Evolutionary conservation across 1,140 invertebrate genomes (phyloP), one percentile per base, ranked within the genome.

Genomic region (Ditylenchus dipsaci): DNA sequence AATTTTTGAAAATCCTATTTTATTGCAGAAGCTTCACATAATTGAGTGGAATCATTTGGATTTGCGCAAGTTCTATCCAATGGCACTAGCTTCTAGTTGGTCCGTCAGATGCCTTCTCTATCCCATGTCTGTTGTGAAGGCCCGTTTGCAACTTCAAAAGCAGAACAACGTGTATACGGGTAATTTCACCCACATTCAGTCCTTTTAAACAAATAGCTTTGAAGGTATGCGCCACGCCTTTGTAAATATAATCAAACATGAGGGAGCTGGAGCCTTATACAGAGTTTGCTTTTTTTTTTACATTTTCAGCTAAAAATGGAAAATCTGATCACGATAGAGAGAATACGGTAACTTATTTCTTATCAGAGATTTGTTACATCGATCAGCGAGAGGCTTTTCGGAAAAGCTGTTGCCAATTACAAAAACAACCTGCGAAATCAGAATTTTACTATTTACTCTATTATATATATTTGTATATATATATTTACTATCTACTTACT

Each of bases 11-110:
- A n/a, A n/a, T n/a, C n/a, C n/a, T n/a, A n/a, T n/a, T 11, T 38
- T 38, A 11, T 38, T 38, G 21, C 71, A 80, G 42, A 69, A 82
- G 59, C 65, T 82, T 7, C 73, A 71, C 38, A 71, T 83, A n/a
- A 95, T 98, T 73, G 93, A 97, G 85, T 95, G 93, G 91, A 88
- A 95, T 68, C 97, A 97, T 93, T 92, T 98, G 91, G 91, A 98
- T 84, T 95, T 95, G 79, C 88, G 87, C 23, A 83, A 94, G 89
- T 87, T 85, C 73, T 86, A 93, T 89, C 93, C 94, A 1, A 84
- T 97, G 45, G 95, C 92, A 59, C 90, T 95, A 86, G 84, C 93
- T 0, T 89, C 88, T 77, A 90, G 90, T 1, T 91, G 95, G 82
- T 87, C 89, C 75, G 89, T 97, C 45, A 87, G 95, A 58, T 91